Conservation (phyloP, 1,140 invertebrate genomes). For the Spodoptera frugiperda region DNA sequence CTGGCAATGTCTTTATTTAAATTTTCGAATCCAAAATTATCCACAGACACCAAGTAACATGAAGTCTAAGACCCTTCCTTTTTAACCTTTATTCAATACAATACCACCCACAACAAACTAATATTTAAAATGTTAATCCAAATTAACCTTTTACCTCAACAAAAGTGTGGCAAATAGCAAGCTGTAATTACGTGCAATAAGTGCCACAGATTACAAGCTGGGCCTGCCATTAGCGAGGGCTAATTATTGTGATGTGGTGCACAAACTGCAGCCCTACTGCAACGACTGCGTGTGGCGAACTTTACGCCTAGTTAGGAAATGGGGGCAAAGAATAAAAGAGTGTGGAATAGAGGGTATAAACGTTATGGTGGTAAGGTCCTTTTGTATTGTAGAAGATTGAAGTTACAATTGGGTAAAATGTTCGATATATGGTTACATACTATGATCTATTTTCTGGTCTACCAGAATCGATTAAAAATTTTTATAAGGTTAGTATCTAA, state of each 20-base stretch:
- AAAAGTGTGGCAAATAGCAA: neutral
- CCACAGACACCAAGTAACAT: too few relatives aligned
- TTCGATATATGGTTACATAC: too few relatives aligned
- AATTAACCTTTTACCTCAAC: conserved; percentile 1
- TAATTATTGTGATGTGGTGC: conserved; percentile 68
- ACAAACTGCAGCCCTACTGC: conserved; percentile 68
- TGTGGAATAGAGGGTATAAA: neutral
- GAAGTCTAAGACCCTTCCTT: too few relatives aligned
- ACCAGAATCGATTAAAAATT: too few relatives aligned
- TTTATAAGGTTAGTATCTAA: too few relatives aligned
- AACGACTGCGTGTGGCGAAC: conserved; percentile 59
- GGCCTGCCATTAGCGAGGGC: conserved; percentile 72
- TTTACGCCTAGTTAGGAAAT: conserved; percentile 73
- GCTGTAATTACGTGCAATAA: conserved; percentile 55
- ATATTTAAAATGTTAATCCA: conserved; percentile 3
- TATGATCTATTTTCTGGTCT: too few relatives aligned
- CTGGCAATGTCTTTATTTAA: too few relatives aligned
- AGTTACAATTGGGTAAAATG: too few relatives aligned
- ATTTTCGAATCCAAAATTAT: too few relatives aligned
- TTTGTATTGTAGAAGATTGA: too few relatives aligned
- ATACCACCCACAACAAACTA: neutral
- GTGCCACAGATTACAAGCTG: conserved; percentile 55
- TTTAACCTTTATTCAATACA: too few relatives aligned
- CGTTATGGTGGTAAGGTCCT: too few relatives aligned
- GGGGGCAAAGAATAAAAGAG: conserved; percentile 65